Base-by-base conservation (phyloP, 2,888 invertebrate genomes). In the Polietes domitor region DNA sequence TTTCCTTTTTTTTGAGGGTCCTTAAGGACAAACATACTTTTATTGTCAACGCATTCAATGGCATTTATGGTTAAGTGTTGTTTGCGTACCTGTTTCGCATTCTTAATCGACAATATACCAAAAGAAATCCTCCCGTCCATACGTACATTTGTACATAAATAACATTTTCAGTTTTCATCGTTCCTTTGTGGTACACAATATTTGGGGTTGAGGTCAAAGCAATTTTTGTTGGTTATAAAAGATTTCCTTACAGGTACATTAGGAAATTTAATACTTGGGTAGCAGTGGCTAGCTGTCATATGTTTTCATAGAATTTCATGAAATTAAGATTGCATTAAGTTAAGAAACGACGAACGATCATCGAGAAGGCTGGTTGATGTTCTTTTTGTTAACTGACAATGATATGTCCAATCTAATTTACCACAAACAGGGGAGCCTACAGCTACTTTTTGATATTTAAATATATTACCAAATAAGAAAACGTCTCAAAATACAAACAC, bases 11-110 rank as follows among this genome's bases (percentile, higher is more conserved):
- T 53, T 65, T 37, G 50, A 74, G 55, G 61, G 61, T 77, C 63
- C 74, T 77, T 17, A 19, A 74, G 70, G 68, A 74, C 70, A 78
- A 77, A 47, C 47, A 58, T 28, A 47, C 28, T 19, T 70, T 71
- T 58, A 61, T 26, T 50, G 70, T 28, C 61, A 19, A 1, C 15
- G 61, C 32, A 63, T 43, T 53, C 70, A 55, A 53, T 21, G 41
- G 53, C 53, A 82, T 74, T 74, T 72, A 76, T 72, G 65, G 58
- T 70, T 75, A 75, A 28, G 37, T 50, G 17, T 77, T 58, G 70
- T 77, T 76, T 28, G 47, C 73, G 79, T 83, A 79, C 83, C 83
- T 83, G 73, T 77, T 73, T 76, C 73, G 76, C 75, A 83, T 83
- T 79, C 76, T 68, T 76, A 77, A 83, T 79, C 21, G 43, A 17